These are phyloP conservation scores for Amazona guildingii DNA, from an alignment of 2,113 vertebrate genomes.

Conservation along the genomic window DNA sequence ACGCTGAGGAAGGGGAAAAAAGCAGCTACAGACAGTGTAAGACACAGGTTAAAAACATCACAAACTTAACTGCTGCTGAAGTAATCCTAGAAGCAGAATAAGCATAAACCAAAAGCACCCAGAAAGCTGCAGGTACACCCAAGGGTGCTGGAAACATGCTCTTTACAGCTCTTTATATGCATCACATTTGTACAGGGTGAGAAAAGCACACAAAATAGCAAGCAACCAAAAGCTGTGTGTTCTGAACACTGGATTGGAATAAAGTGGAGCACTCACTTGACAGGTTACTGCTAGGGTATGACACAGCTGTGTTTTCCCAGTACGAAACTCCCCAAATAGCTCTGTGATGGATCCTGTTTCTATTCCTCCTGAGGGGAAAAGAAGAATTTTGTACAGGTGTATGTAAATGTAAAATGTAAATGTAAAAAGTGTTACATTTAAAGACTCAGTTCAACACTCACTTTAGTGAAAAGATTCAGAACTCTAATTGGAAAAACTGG, in stretches of 20 bases:
- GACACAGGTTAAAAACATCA: not conserved
- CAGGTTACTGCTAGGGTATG: constrained; percentile 96
- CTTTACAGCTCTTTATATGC: not conserved
- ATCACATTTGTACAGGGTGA: not conserved
- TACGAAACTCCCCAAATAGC: constrained; percentile 97
- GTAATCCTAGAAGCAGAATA: not conserved
- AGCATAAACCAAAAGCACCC: not conserved
- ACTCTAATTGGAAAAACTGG: not conserved
- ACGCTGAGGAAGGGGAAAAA: not conserved
- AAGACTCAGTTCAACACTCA: not conserved
- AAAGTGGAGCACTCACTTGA: constrained; percentile 76
- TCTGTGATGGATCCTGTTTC: constrained; percentile 98
- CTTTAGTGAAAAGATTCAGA: not conserved
- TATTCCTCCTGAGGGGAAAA: constrained; percentile 83
- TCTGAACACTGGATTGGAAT: rapidly evolving
- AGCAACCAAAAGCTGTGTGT: not conserved
- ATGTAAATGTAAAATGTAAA: too few relatives aligned
- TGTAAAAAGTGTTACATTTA: not conserved
- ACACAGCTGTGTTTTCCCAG: constrained; percentile 96
- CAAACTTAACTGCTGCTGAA: not conserved
- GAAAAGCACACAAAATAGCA: not conserved
- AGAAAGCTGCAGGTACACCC: not conserved
- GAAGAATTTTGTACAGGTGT: not conserved
- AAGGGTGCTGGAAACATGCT: not conserved
- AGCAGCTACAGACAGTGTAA: not conserved